Conservation (phyloP, 2,888 invertebrate species). For the Plebejus argus region DNA sequence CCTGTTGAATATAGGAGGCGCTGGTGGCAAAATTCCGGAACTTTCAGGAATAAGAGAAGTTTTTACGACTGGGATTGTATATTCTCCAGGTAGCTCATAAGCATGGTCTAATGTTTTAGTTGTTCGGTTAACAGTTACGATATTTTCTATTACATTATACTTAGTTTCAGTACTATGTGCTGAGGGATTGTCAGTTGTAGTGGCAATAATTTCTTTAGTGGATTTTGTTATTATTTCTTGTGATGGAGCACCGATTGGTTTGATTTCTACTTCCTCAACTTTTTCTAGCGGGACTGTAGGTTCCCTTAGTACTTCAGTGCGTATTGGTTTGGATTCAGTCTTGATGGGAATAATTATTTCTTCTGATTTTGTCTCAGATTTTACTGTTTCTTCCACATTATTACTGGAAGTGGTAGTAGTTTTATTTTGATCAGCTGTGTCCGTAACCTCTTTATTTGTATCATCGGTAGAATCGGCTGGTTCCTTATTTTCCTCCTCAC, state of each 20-base stretch:
- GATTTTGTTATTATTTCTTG: constrained; percentile 64
- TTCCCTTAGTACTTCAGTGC: constrained; percentile 58
- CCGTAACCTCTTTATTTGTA: constrained; percentile 43
- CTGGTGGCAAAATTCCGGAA: constrained; percentile 58
- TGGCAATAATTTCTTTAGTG: constrained; percentile 69
- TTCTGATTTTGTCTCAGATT: constrained; percentile 42
- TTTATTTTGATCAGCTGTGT: constrained; percentile 40
- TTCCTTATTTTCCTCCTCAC: constrained; percentile 46
- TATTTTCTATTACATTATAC: constrained; percentile 71
- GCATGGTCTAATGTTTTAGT: constrained; percentile 68
- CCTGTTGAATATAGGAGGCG: constrained; percentile 56
- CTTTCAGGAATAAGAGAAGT: constrained; percentile 66
- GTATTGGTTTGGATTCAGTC: constrained; percentile 40
- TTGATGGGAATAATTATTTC: constrained; percentile 41
- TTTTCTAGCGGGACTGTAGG: constrained; percentile 72
- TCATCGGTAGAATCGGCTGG: constrained; percentile 40
- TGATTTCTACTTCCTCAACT: constrained; percentile 74
- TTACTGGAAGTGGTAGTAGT: constrained; percentile 41
- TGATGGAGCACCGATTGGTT: constrained; percentile 62
- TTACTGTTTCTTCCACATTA: constrained; percentile 23
- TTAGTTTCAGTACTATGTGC: constrained; percentile 67
- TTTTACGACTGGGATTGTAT: constrained; percentile 59
- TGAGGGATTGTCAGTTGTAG: constrained; percentile 55
- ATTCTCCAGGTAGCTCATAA: constrained; percentile 56
- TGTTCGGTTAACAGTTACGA: constrained; percentile 71